Base-by-base conservation (phyloP, 2,888 invertebrate species). In the Nemurella pictetii region DNA sequence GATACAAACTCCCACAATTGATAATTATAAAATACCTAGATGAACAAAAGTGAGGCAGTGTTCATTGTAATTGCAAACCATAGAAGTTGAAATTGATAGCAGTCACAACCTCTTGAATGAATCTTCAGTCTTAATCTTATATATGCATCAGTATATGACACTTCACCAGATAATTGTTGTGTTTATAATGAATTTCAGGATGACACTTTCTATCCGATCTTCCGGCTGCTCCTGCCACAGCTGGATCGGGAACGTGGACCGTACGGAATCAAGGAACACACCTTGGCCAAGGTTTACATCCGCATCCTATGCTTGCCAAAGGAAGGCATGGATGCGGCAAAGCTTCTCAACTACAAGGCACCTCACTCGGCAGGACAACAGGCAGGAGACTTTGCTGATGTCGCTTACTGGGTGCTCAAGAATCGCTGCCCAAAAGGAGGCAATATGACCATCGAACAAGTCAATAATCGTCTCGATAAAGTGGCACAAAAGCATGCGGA, bases 181-280 rank as follows among this genome's bases (percentile, higher is more conserved):
- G 35, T 35, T 35, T 7, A 7, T 35, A 35, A 35, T 35, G 4
- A 35, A 7, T 78, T 78, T n/a, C 2, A 78, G 78, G 91, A 92
- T 86, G 90, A 90, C 73, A 93, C 92, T 85, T 92, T 95, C 86
- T 97, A 94, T 90, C 94, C 96, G 7, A 92, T 96, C 75, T 89
- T 98, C 87, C 93, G 98, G 87, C 91, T 98, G 36, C 90, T 98
- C 12, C 88, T 98, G 32, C 97, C 98, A 0, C 92, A 93, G 85
- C 90, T 94, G 36, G 98, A 98, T 88, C 93, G 95, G 87, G 94
- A 95, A 87, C 93, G 98, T 87, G 93, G 93, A 73, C 93, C 96
- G 0, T 97, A 97, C 90, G 96, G 97, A 27, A 92, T 98, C 86
- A 96, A 97, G 90, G 95, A 96, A 90, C 92, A 93, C 55, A 93